Evolutionary conservation across 2,113 vertebrate species (phyloP), one percentile per base, ranked within the genome.

Genomic region (Pomatorhinus ruficollis): DNA sequence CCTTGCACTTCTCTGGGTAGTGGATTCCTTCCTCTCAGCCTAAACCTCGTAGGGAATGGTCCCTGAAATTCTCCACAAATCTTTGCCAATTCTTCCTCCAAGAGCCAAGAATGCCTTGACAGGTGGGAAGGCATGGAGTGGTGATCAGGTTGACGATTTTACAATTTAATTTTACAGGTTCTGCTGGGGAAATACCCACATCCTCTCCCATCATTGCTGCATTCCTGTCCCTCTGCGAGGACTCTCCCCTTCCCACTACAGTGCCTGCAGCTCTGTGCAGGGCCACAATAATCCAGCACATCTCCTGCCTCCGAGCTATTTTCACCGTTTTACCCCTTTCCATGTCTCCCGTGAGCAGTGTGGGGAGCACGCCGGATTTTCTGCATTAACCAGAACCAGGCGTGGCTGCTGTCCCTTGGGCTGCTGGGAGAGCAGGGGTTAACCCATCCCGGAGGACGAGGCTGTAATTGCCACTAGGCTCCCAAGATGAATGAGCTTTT

Each of bases 381-480:
- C 56, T 40, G 81, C 63, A 5, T 5, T n/a, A 19, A 60, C 44
- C 3, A 14, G 56, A 45, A 33, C 20, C 60, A 28, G 70, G 44
- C 0, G 0, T 4, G 13, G 11, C 18, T 25, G 42, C 63, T 22
- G 52, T 42, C 25, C 52, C 11, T 10, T 0, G 12, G 54, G 74
- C 47, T 78, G 12, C 6, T 0, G 37, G 84, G 14, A 42, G 33
- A 17, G 85, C 54, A 83, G 85, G 87, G 57, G 85, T 90, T 87
- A 87, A 94, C 19, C 2, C 40, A 23, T 20, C 78, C 74, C n/a
- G 3, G 0, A 8, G 91, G 59, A n/a, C 0, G 5, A 40, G 54
- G 69, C 35, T 74, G 2, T 8, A 39, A 68, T 31, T 80, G 79
- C 53, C 83, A 53, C 76, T 22, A 12, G 47, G 28, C 19, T 71